A percentile compares a stretch with the other conserved stretches of the same genome.
These are phyloP conservation scores for Monoplex corrugatus DNA, from an alignment of 2,888 invertebrate genomes.

Conservation along the genomic window DNA sequence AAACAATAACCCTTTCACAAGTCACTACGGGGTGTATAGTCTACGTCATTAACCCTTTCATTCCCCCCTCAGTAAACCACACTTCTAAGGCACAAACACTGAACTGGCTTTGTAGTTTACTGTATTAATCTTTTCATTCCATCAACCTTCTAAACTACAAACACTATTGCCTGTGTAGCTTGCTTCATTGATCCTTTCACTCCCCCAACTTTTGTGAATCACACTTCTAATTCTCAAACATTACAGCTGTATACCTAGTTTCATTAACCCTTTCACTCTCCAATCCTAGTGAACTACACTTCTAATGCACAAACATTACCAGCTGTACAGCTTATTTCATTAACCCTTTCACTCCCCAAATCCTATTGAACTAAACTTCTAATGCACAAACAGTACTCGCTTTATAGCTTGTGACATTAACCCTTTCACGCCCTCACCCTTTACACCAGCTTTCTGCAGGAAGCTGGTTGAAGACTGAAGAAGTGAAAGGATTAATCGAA, in stretches of 20 bases:
- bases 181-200: too few species aligned
- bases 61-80: background rate
- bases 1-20: too few species aligned
- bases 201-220: too few species aligned
- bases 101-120: background rate
- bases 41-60: too few species aligned
- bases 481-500: too few species aligned
- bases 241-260: background rate
- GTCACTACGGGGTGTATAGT: background rate
- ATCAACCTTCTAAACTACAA: background rate
- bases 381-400: background rate
- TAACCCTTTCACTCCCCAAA: too few species aligned
- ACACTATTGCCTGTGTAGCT: background rate
- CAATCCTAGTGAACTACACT: background rate
- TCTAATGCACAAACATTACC: background rate
- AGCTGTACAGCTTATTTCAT: background rate
- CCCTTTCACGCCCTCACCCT: too few species aligned
- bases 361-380: background rate
- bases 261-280: too few species aligned
- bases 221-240: background rate
- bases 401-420: background rate
- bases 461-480: too few species aligned
- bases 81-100: background rate
- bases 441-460: too few species aligned
- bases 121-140: too few species aligned